phyloP scores from a whole-genome alignment of 2,888 invertebrate genomes.

The Maniola hyperantus region DNA sequence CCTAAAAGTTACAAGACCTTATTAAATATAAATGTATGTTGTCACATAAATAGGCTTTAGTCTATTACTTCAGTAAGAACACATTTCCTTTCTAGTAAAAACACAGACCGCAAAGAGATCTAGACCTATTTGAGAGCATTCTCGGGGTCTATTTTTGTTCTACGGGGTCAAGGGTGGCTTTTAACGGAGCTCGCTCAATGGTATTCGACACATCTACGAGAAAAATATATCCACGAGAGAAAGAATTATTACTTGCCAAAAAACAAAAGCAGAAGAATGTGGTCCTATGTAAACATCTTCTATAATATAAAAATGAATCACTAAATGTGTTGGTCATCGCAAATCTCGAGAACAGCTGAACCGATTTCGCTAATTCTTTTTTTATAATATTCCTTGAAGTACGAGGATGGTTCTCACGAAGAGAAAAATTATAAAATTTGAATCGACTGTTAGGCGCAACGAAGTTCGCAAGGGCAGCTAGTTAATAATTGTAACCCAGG shows the following conservation, averaged over 20 bases:
- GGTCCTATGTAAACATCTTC: not conserved
- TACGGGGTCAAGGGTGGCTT: slow-evolving; percentile 20
- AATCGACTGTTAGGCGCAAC: no score
- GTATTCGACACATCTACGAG: not conserved
- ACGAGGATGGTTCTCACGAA: no score
- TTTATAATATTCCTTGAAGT: no score
- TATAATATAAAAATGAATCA: no score
- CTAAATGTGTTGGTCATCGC: no score
- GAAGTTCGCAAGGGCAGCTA: no score
- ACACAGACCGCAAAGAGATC: slow-evolving; percentile 7
- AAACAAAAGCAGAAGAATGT: not conserved
- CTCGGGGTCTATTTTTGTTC: slow-evolving; percentile 18
- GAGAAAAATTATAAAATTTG: no score
- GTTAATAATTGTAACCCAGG: no score
- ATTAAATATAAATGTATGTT: no score
- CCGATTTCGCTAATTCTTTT: no score
- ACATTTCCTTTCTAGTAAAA: slow-evolving; percentile 6
- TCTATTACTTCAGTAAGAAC: not conserved
- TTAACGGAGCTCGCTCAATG: slow-evolving; percentile 14
- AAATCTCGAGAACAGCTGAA: no score
- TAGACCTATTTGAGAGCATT: slow-evolving; percentile 19
- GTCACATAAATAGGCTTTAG: not conserved
- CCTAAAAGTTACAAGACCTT: no score
- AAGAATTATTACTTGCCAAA: not conserved
- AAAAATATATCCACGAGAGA: not conserved